Base-by-base conservation (phyloP, 2,888 invertebrate genomes). In the Oligia strigilis region DNA sequence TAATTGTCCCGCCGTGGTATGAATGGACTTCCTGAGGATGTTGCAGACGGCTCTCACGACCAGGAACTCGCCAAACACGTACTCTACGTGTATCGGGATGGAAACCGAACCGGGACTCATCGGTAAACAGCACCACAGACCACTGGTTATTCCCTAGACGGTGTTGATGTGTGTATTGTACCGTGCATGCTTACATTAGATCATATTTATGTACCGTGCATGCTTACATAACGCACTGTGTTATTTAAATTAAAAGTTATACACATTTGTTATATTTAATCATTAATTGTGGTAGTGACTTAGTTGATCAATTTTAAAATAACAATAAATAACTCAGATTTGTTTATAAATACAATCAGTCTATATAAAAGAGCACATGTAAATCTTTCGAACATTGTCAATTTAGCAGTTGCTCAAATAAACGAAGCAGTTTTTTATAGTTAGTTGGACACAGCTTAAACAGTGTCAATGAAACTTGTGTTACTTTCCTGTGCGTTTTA, bases 311-410 rank as follows among this genome's bases (percentile, higher is more conserved):
- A 19, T n/a, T 62, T 49, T 58, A 80, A 52, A 60, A 23, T 29
- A 73, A 62, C 55, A 67, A 77, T 74, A 72, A 72, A 66, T 74
- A 58, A 64, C 76, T 62, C 36, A 17, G 43, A 14, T 29, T 29
- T 78, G 55, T 82, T 82, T 83, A 79, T 62, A 83, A 83, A 83
- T 65, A 78, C 13, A 40, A 64, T 66, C 65, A 19, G 14, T n/a
- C 8, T 19, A 74, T 78, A 78, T 72, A 79, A 69, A 36, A 11
- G 49, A 67, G 62, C 1, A 58, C n/a, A 67, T 58, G 13, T 4
- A 0, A 14, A 4, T 29, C 0, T 23, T 60, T 4, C 0, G 17
- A 43, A 49, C 73, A 83, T 58, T 74, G 19, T 19, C 1, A 11
- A 43, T 60, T 52, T 29, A 14, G 49, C 13, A 17, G 40, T 67